Percentiles rank a stretch among this genome's conserved stretches.
These are phyloP conservation scores for Acanthococcus lagerstroemiae DNA, from an alignment of 2,888 invertebrate genomes.

Conservation along the genomic window DNA sequence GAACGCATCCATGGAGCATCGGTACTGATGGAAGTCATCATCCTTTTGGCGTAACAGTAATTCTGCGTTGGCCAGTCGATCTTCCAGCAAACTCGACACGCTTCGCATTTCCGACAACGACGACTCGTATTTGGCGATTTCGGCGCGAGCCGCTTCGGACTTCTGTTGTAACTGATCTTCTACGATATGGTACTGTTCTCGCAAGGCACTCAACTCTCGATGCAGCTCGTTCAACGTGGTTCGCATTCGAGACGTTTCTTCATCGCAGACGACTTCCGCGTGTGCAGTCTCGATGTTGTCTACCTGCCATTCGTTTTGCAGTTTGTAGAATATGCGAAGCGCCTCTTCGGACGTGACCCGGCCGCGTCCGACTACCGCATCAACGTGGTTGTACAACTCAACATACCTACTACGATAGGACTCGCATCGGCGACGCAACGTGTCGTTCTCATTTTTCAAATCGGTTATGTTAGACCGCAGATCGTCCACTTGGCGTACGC, in stretches of 20 bases:
- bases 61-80: not conserved
- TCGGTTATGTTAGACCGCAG: not conserved
- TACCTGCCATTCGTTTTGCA: not conserved
- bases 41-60: not conserved
- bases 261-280: not conserved
- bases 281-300: not conserved
- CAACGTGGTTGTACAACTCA: not conserved
- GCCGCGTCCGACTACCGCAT: not conserved
- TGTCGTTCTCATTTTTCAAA: not conserved
- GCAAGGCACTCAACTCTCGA: not conserved
- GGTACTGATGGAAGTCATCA: not conserved
- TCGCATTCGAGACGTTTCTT: not conserved
- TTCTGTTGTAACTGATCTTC: not conserved
- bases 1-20: not conserved
- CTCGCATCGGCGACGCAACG: not conserved
- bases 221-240: not conserved
- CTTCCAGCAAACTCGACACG: not conserved
- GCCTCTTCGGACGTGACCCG: not conserved
- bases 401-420: not conserved
- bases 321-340: not conserved
- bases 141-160: not conserved
- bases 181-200: not conserved
- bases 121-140: conserved; percentile 1
- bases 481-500: not conserved
- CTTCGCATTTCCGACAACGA: not conserved